Base-by-base conservation (phyloP, 2,888 invertebrate genomes). In the Agriotes lineatus region DNA sequence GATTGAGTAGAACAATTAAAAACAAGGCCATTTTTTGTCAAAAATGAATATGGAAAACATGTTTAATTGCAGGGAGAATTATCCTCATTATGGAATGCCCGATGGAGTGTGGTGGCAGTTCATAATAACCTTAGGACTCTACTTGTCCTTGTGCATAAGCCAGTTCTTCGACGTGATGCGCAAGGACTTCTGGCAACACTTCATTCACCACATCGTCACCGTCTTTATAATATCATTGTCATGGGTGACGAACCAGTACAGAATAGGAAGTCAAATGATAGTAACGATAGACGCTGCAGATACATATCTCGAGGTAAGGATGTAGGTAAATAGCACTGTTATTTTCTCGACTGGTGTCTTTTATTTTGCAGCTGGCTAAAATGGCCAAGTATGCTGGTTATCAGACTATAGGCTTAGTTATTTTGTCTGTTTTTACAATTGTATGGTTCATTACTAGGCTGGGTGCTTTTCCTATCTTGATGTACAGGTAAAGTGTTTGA, bases 141-240 rank as follows among this genome's bases (percentile, higher is more conserved):
- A 99, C 84, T 97, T 96, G 95, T 94, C 98, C 14, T 87, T 98
- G 67, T 93, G 94, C 72, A 90, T 96, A 71, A 95, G 96, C 14
- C 97, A 97, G 85, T 97, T 97, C 86, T 92, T 95, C 84, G 98
- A 99, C 84, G 93, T 96, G 60, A 93, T 93, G 73, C 90, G 97
- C 73, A 96, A 96, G 85, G 96, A 96, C 85, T 98, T 99, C 85
- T 96, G 96, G 94, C 96, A 98, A 87, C 99, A 99, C 96, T 97
- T 99, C 85, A 87, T 97, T 61, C 99, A 99, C 86, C 99, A 99
- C 83, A 90, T 97, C 80, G 96, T 96, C 18, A 97, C 99, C 39
- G 93, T 99, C 75, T 85, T 91, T 45, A 88, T 99, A 71, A 90
- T 99, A 86, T 91, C 90, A 64, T 93, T 98, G 82, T 97, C 97